Evolutionary conservation across 2,888 invertebrate genomes (phyloP), one percentile per base, ranked within the genome.

Genomic region (Bombyx huttoni): DNA sequence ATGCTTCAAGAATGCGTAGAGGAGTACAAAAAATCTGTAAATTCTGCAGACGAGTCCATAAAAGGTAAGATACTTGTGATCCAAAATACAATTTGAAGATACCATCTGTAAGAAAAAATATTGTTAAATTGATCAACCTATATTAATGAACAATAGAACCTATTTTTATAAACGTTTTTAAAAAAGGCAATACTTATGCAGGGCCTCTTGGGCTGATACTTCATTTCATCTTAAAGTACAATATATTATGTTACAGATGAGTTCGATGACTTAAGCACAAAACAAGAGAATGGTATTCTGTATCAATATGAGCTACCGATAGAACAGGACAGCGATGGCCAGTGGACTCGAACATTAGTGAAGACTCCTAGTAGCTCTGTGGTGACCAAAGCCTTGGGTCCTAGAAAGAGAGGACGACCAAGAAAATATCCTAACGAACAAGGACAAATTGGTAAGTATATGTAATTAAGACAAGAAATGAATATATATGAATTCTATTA

Each of bases 401-500:
- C 83, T 0, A 73, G 73, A 56, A 86, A 79, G 55, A 70, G 89
- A 50, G 89, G 89, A 1, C 67, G 89, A 1, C 89, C 89, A 9
- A 67, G 89, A 53, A 89, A 89, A 58, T 89, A 89, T 62, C 89
- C 89, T 3, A 86, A 89, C 73, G 79, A 85, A 51, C 84, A 83
- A 49, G 89, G 89, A 12, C 75, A 83, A 56, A 89, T 89, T 55
- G 81, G 89, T 89, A 67, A 34, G 48, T 24, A 13, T 8, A 34
- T 13, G 33, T n/a, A 24, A 12, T 49, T 45, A 3, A 24, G 24
- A 24, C 24, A 24, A 24, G 24, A 3, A 24, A 24, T 2, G 24
- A 24, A 24, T 24, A 24, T n/a, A n/a, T n/a, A n/a, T n/a, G n/a
- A n/a, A n/a, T n/a, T n/a, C n/a, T n/a, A n/a, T n/a, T n/a, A n/a